Base-by-base conservation (phyloP, 1,140 invertebrate species). In the Stenopsyche tienmushanensis region DNA sequence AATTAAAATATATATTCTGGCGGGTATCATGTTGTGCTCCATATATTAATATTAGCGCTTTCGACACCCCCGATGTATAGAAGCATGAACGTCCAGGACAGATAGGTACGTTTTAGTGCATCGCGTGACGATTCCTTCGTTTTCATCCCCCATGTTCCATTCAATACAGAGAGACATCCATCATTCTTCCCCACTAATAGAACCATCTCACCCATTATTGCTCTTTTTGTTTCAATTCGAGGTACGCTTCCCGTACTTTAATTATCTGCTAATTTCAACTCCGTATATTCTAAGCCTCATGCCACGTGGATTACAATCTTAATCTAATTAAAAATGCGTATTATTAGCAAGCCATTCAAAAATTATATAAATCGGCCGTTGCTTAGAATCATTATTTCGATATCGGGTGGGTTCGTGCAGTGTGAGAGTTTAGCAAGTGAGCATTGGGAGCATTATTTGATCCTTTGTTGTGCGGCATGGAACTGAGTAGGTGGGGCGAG, bases 111-210 rank as follows among this genome's bases (percentile, higher is more conserved):
- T n/a, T n/a, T n/a, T n/a, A n/a, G 26, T 60, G 54, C 47, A 64
- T 69, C 66, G 66, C 66, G 66, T 69, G 66, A 69, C 66, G 60
- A 21, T 41, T 53, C 52, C 24, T 53, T n/a, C 50, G 50, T 47
- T 57, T 15, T 24, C 62, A 15, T 23, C 66, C 66, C 66, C 60
- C 55, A 21, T 62, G 66, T 69, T 63, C 63, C 50, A 65, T 65
- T 65, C 63, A 62, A 69, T 69, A 62, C 25, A 25, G 44, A 26
- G 47, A 41, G 45, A 50, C 50, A 69, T 69, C 66, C 62, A 69
- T 69, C 66, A 69, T 69, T 62, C 49, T 55, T 53, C 66, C 66
- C 66, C 63, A 64, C 66, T 69, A 69, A 69, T 69, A 69, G 66
- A 69, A 69, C 66, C 66, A 41, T 69, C 66, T 69, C 57, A 59